These are phyloP conservation scores for Cephus sareptanus DNA, from an alignment of 2,888 invertebrate species.

Conservation along the genomic window DNA sequence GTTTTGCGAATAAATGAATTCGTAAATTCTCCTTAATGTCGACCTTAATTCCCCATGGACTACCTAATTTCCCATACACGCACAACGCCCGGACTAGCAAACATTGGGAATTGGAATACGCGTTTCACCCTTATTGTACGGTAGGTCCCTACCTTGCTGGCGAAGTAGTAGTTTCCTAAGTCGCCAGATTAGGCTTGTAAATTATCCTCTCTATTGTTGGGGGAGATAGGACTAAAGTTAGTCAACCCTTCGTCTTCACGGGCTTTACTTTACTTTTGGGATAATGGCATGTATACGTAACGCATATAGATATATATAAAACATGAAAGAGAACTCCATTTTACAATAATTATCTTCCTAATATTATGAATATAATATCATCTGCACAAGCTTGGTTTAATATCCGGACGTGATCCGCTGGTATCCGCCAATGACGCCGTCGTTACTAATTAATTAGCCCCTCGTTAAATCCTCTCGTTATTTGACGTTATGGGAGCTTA, in stretches of 20 bases:
- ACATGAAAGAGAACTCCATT: not conserved
- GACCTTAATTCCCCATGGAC: not conserved
- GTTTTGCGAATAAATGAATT: not conserved
- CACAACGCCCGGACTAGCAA: not conserved
- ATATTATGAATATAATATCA: not conserved
- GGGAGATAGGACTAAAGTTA: slow-evolving; percentile 1
- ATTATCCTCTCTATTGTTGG: slow-evolving; percentile 3
- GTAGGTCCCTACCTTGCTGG: not conserved
- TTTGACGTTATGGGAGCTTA: not conserved
- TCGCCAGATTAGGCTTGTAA: slow-evolving; percentile 4
- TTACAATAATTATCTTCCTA: not conserved
- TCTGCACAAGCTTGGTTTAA: not conserved
- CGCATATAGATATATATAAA: not conserved
- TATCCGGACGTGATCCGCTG: not conserved
- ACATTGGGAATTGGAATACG: not conserved
- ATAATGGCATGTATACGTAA: not conserved
- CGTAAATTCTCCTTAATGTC: not conserved
- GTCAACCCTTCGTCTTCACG: not conserved
- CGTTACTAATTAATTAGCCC: not conserved
- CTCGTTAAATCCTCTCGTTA: not conserved
- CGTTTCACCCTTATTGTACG: not conserved
- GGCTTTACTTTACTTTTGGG: not conserved
- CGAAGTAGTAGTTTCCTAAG: not conserved
- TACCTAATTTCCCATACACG: not conserved
- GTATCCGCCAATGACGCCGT: not conserved